Evolutionary conservation across 2,888 invertebrate species (phyloP).

Genomic region (Reticulitermes lucifugus): DNA sequence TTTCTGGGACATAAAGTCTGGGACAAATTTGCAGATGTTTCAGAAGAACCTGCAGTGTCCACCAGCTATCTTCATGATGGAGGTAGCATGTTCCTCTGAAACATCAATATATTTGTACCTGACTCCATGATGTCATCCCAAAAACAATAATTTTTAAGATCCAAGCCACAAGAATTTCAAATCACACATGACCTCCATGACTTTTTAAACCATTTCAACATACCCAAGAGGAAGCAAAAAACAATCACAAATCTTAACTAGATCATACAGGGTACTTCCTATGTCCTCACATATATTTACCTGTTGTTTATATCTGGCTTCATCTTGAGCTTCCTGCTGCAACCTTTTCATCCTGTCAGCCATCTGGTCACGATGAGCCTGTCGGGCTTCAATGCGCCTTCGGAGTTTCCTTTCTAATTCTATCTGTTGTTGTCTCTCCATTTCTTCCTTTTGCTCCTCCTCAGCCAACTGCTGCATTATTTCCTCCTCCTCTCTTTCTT

Average conservation of each 20-base stretch:
- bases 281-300: neutral
- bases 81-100: no score
- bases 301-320: conserved; percentile 53
- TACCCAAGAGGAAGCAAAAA: no score
- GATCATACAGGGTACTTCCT: neutral
- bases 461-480: conserved; percentile 48
- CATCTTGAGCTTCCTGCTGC: conserved; percentile 53
- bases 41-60: no score
- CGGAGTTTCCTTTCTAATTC: conserved; percentile 55
- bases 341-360: conserved; percentile 50
- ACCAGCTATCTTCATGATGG: no score
- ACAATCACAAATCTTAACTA: conserved; percentile 39
- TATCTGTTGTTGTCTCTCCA: conserved; percentile 25
- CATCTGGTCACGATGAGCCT: conserved; percentile 57
- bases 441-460: conserved; percentile 39
- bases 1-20: no score
- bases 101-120: no score
- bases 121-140: no score
- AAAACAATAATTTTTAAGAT: no score
- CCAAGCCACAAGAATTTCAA: no score
- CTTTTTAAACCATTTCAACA: no score
- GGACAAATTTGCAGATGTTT: no score
- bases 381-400: conserved; percentile 52
- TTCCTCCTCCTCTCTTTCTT: conserved; percentile 54
- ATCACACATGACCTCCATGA: no score